A percentile compares a stretch with the other conserved stretches of the same genome.
phyloP scores from a whole-genome alignment of 1,140 invertebrate genomes.

The Andricus grossulariae region DNA sequence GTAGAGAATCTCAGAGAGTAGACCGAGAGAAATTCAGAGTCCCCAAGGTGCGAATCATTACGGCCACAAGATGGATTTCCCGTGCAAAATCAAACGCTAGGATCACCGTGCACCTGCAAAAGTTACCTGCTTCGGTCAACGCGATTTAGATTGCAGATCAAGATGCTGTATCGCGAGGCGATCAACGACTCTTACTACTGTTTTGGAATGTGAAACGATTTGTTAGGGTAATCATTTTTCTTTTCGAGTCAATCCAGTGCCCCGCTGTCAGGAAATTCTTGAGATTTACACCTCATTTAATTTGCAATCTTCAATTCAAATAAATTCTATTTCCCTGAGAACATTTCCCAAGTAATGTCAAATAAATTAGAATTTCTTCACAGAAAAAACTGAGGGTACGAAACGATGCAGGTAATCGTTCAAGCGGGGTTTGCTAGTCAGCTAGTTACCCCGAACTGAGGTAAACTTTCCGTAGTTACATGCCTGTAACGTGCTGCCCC shows the following conservation, averaged over 20 bases:
- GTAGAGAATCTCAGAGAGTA: background rate
- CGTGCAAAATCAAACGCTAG: background rate
- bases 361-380: too few relatives aligned
- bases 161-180: background rate
- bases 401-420: too few relatives aligned
- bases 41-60: conserved; percentile 26
- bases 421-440: too few relatives aligned
- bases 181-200: background rate
- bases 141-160: background rate
- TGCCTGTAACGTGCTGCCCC: too few relatives aligned
- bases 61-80: background rate
- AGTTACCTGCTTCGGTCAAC: conserved; percentile 8
- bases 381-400: too few relatives aligned
- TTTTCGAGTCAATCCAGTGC: background rate
- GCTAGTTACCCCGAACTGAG: too few relatives aligned
- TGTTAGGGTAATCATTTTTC: background rate
- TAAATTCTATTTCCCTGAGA: too few relatives aligned
- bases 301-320: too few relatives aligned
- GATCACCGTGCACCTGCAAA: conserved; percentile 9
- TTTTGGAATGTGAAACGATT: background rate
- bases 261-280: background rate
- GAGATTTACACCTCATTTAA: background rate
- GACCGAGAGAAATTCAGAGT: conserved; percentile 10
- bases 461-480: too few relatives aligned
- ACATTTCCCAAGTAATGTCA: too few relatives aligned